phyloP scores from a whole-genome alignment of 2,113 vertebrate species.

The Scomber colias region DNA sequence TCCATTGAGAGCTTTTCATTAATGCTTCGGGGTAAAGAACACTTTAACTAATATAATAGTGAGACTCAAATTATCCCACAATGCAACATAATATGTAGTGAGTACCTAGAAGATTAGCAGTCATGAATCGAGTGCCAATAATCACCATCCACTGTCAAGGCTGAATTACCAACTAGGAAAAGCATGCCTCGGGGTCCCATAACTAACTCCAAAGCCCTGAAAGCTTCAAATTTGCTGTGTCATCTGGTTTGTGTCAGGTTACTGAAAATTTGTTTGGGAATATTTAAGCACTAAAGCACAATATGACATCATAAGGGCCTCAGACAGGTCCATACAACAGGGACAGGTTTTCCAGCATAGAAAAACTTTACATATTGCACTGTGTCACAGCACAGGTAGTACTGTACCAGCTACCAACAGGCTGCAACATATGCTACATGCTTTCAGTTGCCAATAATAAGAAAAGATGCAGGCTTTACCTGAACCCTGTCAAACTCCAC shows the following conservation, averaged over 20 bases:
- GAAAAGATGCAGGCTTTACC: no score
- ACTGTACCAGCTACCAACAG: no score
- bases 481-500: no score
- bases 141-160: conserved; percentile 16
- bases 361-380: no score
- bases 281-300: not conserved
- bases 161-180: conserved; percentile 11
- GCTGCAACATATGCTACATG: no score
- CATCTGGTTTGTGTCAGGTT: not conserved
- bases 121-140: conserved; percentile 32
- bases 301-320: no score
- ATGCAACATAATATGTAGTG: conserved; percentile 7
- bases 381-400: no score
- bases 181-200: not conserved
- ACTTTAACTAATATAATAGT: no score
- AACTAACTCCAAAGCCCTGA: not conserved
- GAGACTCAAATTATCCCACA: conserved; percentile 16
- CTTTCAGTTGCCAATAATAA: no score
- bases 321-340: no score
- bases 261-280: not conserved
- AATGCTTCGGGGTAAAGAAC: no score
- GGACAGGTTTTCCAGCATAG: no score
- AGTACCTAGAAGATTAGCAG: conserved; percentile 22
- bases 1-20: not conserved
- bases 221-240: not conserved